Evolutionary conservation across 2,888 invertebrate species (phyloP).

Genomic region (Plebejus melissa): DNA sequence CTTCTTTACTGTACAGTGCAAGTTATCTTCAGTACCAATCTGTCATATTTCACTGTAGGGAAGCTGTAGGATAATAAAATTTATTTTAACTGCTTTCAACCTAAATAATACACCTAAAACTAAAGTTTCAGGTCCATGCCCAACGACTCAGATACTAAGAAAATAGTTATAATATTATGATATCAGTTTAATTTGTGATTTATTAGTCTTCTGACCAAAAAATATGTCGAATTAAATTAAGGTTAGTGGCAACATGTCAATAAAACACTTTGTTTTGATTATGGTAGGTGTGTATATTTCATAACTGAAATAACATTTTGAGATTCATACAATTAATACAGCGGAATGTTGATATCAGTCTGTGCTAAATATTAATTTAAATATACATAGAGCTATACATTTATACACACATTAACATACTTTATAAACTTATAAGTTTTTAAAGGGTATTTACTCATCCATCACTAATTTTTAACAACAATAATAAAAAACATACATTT

Average conservation of each 20-base stretch:
- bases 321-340: conserved; percentile 16
- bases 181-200: no score
- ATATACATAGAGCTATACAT: background rate
- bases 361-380: conserved; percentile 30
- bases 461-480: background rate
- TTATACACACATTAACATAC: background rate
- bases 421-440: background rate
- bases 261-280: conserved; percentile 5
- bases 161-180: background rate
- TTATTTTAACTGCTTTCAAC: background rate
- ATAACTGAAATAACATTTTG: background rate
- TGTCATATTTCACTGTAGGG: background rate
- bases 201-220: background rate
- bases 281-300: background rate
- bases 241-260: background rate
- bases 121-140: no score
- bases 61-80: background rate
- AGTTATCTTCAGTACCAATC: background rate
- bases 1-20: background rate
- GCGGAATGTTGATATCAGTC: conserved; percentile 46
- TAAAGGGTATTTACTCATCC: background rate
- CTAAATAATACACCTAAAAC: background rate
- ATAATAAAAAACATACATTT: background rate
- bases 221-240: no score
- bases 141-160: background rate